Evolutionary conservation across 1,140 invertebrate genomes (phyloP).

Genomic region (Zaprionus taronus): DNA sequence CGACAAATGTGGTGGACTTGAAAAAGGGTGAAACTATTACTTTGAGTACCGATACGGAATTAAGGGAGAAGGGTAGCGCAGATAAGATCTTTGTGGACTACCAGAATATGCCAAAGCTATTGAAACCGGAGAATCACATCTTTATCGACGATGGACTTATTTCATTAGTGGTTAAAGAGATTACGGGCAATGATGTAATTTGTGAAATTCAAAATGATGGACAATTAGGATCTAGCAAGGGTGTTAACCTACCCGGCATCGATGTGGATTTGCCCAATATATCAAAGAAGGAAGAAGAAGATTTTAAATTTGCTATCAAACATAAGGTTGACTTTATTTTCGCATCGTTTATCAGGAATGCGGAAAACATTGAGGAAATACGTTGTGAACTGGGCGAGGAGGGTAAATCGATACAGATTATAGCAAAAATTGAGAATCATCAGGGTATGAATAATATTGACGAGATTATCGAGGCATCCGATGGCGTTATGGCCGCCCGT

Average conservation of each 20-base stretch:
- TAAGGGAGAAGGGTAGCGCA: constrained; percentile 90
- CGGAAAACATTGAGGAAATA: constrained; percentile 8
- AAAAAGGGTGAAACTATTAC: constrained; percentile 90
- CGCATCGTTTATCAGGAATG: constrained; percentile 27
- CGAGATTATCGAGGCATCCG: constrained; percentile 94
- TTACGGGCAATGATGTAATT: constrained; percentile 85
- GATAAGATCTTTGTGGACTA: constrained; percentile 91
- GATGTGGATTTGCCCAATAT: constrained; percentile 98
- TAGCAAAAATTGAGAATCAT: constrained; percentile 98
- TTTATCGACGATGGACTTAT: constrained; percentile 94
- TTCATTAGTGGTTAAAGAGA: constrained; percentile 92
- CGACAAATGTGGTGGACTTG: constrained; percentile 93
- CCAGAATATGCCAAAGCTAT: constrained; percentile 90
- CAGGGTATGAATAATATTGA: constrained; percentile 96
- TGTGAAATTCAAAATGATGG: constrained; percentile 98
- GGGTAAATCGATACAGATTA: constrained; percentile 96
- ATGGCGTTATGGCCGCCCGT: constrained; percentile 98
- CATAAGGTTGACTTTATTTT: constrained; percentile 29
- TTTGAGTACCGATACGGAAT: constrained; percentile 93
- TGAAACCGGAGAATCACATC: constrained; percentile 92
- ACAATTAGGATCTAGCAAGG: constrained; percentile 95
- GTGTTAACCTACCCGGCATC: constrained; percentile 96
- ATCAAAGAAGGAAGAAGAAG: constrained; percentile 18
- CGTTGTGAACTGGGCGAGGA: constrained; percentile 85
- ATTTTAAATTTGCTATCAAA: constrained; percentile 18